Evolutionary conservation across 1,140 invertebrate genomes (phyloP), one percentile per base, ranked within the genome.

Genomic region (Drosophila bocki): DNA sequence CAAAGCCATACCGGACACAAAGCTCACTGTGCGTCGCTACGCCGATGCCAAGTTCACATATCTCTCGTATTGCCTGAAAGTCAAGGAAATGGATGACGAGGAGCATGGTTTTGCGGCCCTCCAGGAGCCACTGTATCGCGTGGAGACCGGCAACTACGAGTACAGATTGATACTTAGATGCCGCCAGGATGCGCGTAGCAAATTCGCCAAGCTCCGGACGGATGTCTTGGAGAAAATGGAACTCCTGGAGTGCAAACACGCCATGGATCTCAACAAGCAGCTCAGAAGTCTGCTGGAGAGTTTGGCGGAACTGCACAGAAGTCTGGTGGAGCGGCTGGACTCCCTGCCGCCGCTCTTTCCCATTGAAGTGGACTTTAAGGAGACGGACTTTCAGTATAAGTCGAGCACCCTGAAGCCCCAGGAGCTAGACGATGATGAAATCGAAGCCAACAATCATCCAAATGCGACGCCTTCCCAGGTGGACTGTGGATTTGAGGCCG

Each of bases 91-190:
- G 96, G 99, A 99, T 90, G 99, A 99, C 93, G 99, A 99, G 93
- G 99, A 99, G 91, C 98, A 98, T 78, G 97, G 96, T 62, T 99
- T 98, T 93, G 96, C 96, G 37, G 96, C 97, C 0, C 92, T 99
- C n/a, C 98, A 99, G 91, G 99, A 99, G 93, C 98, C 99, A 0
- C 93, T 99, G 15, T 99, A 99, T 93, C 94, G 99, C 44, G 97
- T 99, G 0, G 99, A 99, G 93, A 99, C 99, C 7, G 99, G 99
- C 58, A 99, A 99, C 93, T 99, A 99, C 94, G 99, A 99, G 93
- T 99, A 99, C 92, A 96, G 98, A 95, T 93, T 99, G 57, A 96
- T 99, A 42, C 93, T 99, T 7, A 94, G 98, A 57, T 99, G 99
- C 94, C 95, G 99, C 33, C 98, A 99, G 94, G 97, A 99, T 79